Conservation (phyloP, 2,797 vertebrate genomes). For the Lithobates sylvaticus region DNA sequence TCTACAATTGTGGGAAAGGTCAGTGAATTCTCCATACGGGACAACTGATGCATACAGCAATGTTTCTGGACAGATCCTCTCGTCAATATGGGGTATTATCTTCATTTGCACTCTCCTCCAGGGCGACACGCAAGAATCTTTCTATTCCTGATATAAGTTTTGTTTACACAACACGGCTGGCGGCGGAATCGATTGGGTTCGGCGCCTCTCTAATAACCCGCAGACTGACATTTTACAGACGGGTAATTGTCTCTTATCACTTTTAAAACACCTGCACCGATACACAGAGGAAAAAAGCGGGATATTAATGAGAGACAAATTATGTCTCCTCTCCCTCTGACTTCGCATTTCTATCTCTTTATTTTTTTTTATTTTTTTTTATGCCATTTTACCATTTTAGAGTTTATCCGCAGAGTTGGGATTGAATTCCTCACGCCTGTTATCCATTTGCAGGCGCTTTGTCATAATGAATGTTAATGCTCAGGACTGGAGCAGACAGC, state of each 20-base stretch:
- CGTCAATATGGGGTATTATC: neutral
- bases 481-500: slow-evolving; percentile 7
- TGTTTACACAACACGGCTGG: neutral
- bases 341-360: neutral
- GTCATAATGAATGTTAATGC: slow-evolving; percentile 53
- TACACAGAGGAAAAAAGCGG: slow-evolving; percentile 17
- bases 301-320: slow-evolving; percentile 23
- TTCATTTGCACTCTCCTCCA: slow-evolving; percentile 12
- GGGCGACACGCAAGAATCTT: neutral
- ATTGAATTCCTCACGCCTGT: slow-evolving; percentile 37
- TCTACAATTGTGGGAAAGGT: neutral
- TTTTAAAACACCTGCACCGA: slow-evolving; percentile 51
- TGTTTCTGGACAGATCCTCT: neutral
- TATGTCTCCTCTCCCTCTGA: neutral
- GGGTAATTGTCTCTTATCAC: slow-evolving; percentile 54
- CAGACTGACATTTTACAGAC: slow-evolving; percentile 39
- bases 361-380: neutral
- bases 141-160: slow-evolving; percentile 7
- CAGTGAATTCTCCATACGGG: too few relatives aligned
- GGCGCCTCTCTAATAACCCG: neutral
- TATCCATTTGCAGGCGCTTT: slow-evolving; percentile 36
- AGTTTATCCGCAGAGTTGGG: slow-evolving; percentile 32
- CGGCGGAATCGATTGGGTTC: neutral
- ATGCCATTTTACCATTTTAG: slow-evolving; percentile 19
- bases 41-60: neutral